A percentile compares a stretch with the other conserved stretches of the same genome.
Evolutionary conservation across 2,113 vertebrate genomes (phyloP).

Genomic region (Orientallactaga bullata): DNA sequence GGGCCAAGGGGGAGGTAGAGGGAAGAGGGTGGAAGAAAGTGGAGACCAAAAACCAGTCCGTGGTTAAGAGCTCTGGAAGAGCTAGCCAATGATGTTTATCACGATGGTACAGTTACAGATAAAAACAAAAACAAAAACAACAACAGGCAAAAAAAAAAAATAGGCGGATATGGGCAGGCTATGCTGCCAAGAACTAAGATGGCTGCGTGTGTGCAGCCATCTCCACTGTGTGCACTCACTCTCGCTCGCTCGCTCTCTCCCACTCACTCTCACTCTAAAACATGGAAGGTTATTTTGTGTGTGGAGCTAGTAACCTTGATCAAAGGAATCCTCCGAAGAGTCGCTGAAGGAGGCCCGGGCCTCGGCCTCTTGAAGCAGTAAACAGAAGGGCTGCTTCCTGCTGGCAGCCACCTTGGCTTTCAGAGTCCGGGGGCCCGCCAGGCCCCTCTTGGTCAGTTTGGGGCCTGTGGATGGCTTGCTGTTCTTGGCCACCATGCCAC

Average conservation of each 20-base stretch:
- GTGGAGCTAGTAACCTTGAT: constrained; percentile 98
- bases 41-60: constrained; percentile 82
- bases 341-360: constrained; percentile 91
- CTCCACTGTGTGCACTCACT: constrained; percentile 31
- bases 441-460: constrained; percentile 81
- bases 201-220: constrained; percentile 83
- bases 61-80: constrained; percentile 87
- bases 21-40: constrained; percentile 79
- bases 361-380: constrained; percentile 95
- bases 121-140: constrained; percentile 82
- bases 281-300: constrained; percentile 79
- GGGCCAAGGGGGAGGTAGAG: background rate
- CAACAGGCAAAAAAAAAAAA: constrained; percentile 82
- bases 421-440: constrained; percentile 83
- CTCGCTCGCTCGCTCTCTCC: constrained; percentile 48
- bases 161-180: constrained; percentile 85
- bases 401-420: constrained; percentile 88
- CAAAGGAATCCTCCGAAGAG: constrained; percentile 98
- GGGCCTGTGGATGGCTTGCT: constrained; percentile 76
- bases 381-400: constrained; percentile 96
- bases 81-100: constrained; percentile 85
- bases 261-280: constrained; percentile 78
- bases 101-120: constrained; percentile 88
- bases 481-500: constrained; percentile 87
- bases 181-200: constrained; percentile 88